Evolutionary conservation across 2,888 invertebrate genomes (phyloP).

Genomic region (Hydrotaea diabolus): DNA sequence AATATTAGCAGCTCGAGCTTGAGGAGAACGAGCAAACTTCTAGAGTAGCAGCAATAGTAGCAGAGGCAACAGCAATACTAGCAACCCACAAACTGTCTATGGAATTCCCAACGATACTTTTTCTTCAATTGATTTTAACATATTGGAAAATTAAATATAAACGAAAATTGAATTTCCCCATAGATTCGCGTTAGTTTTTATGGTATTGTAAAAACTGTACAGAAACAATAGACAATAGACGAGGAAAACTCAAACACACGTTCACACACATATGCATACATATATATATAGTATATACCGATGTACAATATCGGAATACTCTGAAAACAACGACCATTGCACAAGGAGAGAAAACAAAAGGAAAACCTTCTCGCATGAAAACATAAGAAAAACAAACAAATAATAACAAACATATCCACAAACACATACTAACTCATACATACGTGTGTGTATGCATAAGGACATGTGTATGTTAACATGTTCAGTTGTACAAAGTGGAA

Average conservation of each 20-base stretch:
- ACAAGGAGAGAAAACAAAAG: constrained; percentile 5
- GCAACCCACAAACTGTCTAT: constrained; percentile 64
- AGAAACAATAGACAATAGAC: constrained; percentile 20
- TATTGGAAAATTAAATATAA: constrained; percentile 68
- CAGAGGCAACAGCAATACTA: not conserved
- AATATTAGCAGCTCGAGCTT: constrained; percentile 34
- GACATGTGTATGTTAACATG: not conserved
- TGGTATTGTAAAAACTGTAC: constrained; percentile 35
- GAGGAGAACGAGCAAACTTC: too few relatives aligned
- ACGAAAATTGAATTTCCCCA: constrained; percentile 68
- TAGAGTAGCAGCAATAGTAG: not conserved
- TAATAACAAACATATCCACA: too few relatives aligned
- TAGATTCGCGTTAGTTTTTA: constrained; percentile 61
- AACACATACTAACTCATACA: not conserved
- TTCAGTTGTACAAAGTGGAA: not conserved
- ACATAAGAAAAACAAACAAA: constrained; percentile 32
- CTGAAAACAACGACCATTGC: not conserved
- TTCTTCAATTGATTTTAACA: constrained; percentile 67
- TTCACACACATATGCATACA: not conserved
- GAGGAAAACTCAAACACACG: not conserved
- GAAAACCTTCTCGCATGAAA: constrained; percentile 13
- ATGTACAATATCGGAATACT: not conserved
- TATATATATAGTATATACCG: not conserved
- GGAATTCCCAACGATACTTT: constrained; percentile 64
- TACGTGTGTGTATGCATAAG: not conserved